Base-by-base conservation (phyloP, 2,888 invertebrate genomes). In the Agonopterix alstromeriana region DNA sequence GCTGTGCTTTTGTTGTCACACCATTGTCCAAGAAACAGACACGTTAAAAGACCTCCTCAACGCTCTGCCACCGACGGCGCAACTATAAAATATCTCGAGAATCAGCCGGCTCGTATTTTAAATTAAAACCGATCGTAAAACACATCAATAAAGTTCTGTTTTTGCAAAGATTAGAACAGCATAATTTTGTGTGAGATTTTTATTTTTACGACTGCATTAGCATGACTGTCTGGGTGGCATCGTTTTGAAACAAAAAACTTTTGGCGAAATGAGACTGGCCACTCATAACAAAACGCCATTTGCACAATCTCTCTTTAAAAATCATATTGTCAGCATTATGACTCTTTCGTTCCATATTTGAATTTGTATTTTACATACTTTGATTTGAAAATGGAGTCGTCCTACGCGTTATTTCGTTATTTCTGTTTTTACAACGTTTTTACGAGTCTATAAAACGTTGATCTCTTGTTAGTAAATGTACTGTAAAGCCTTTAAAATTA, bases 1-100 rank as follows among this genome's bases (percentile, higher is more conserved):
- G 70, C 77, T 73, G 77, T 60, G 77, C 77, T 70, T 76, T 82
- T 84, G 81, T 82, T 75, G 74, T 62, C 65, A 61, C 67, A 70
- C 67, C 60, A 73, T 80, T 80, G 76, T 78, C 64, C 61, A 54
- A 46, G 58, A 61, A 66, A 63, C 60, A 67, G 63, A 57, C 60
- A 63, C 57, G 48, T 57, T 54, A 62, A 61, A 52, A 63, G 73
- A 72, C 74, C 77, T 69, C 70, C 73, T n/a, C 38, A 54, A 49
- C 58, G 53, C 56, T 57, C 53, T 59, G 48, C 57, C 56, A 50
- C 52, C 53, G 60, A 53, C 61, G 61, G 58, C 54, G 65, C 57
- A 63, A 57, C 63, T 63, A 66, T 67, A 65, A 62, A 68, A 63
- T 51, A 51, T 60, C 54, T 53, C 55, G 50, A 45, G 52, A 55